These are phyloP conservation scores for Thera britannica DNA, from an alignment of 2,888 invertebrate species.

Conservation along the genomic window DNA sequence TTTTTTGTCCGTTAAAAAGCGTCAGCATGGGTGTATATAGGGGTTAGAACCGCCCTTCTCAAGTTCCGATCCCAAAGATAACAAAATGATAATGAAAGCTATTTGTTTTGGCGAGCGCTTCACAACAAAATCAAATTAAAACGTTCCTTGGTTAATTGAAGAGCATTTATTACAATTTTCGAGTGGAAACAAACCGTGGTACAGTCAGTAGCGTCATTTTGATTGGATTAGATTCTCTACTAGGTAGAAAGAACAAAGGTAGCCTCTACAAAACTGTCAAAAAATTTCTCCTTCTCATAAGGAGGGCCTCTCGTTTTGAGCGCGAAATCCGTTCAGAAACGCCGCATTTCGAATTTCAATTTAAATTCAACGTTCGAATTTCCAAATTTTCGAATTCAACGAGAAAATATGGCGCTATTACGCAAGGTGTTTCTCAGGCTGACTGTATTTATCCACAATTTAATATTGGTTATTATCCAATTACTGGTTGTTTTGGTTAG, in stretches of 20 bases:
- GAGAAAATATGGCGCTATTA: no score
- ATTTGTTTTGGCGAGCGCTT: constrained; percentile 4
- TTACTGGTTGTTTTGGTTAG: background rate
- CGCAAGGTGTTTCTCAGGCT: background rate
- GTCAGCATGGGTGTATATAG: background rate
- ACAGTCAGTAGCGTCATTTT: background rate
- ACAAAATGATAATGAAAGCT: constrained; percentile 10
- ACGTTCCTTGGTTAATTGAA: constrained; percentile 9
- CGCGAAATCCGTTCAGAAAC: no score
- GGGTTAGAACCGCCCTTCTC: background rate
- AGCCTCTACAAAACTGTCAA: no score
- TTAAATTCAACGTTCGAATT: no score
- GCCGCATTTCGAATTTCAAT: no score
- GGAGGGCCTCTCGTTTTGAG: no score
- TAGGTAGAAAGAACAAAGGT: no score
- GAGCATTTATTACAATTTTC: constrained; percentile 28
- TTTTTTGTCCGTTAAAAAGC: no score
- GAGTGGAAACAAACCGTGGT: background rate
- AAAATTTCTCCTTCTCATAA: no score
- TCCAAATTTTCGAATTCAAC: no score
- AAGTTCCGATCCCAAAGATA: constrained; percentile 3
- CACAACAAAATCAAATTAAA: constrained; percentile 28
- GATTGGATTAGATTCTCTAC: no score
- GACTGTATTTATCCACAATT: background rate
- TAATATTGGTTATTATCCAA: background rate